phyloP scores from a whole-genome alignment of 1,140 invertebrate genomes.

The Neuroterus valhalla region DNA sequence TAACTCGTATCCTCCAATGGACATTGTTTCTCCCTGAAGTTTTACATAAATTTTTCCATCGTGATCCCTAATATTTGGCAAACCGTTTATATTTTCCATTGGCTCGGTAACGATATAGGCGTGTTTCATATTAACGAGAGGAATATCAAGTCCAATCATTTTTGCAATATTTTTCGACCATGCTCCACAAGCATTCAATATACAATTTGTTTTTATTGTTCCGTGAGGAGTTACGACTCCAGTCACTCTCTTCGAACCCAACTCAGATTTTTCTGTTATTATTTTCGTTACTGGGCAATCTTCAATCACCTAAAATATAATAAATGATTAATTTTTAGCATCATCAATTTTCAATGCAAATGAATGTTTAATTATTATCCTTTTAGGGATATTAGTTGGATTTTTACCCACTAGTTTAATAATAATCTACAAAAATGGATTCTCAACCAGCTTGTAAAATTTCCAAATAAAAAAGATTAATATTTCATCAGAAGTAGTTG shows the following conservation, averaged over 20 bases:
- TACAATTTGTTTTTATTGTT: conserved; percentile 82
- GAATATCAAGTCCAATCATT: conserved; percentile 83
- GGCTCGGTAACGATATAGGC: conserved; percentile 89
- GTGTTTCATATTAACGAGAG: conserved; percentile 89
- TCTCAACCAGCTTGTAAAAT: no score
- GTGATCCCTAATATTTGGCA: conserved; percentile 90
- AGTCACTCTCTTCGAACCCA: conserved; percentile 80
- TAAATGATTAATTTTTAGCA: no score
- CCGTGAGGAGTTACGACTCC: conserved; percentile 85
- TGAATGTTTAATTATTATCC: no score
- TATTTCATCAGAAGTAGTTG: no score
- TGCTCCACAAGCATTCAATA: conserved; percentile 86
- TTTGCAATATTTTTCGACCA: conserved; percentile 86
- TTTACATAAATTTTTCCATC: conserved; percentile 89
- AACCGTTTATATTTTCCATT: conserved; percentile 82
- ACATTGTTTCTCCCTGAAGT: conserved; percentile 87
- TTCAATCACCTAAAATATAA: conserved; percentile 80
- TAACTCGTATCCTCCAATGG: conserved; percentile 90
- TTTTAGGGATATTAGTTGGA: no score
- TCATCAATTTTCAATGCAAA: no score
- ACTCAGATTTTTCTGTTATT: conserved; percentile 77
- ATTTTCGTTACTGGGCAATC: conserved; percentile 84
- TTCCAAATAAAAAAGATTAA: no score
- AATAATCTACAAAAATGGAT: no score
- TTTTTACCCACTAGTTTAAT: no score